phyloP scores from a whole-genome alignment of 2,797 vertebrate genomes.

The Pelobates cultripes region DNA sequence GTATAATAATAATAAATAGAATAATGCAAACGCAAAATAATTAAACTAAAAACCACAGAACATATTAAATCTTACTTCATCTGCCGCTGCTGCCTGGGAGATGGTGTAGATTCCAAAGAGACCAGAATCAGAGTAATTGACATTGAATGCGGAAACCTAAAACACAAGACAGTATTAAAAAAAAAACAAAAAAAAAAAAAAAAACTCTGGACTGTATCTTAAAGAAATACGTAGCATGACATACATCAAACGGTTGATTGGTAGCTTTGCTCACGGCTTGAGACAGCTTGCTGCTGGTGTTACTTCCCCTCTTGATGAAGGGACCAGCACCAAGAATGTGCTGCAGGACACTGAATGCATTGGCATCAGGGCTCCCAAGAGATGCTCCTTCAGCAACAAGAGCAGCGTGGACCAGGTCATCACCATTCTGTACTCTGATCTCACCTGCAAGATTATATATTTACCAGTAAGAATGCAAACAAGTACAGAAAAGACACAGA shows the following conservation, averaged over 20 bases:
- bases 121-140: slow-evolving; percentile 90
- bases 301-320: slow-evolving; percentile 86
- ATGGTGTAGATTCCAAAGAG: slow-evolving; percentile 92
- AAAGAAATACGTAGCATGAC: slow-evolving; percentile 56
- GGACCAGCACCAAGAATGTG: slow-evolving; percentile 88
- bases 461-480: background rate
- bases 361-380: slow-evolving; percentile 74
- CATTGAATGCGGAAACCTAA: slow-evolving; percentile 88
- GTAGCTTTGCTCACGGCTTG: slow-evolving; percentile 81
- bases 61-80: slow-evolving; percentile 77
- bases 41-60: too few species aligned
- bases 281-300: slow-evolving; percentile 75
- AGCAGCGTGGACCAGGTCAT: slow-evolving; percentile 82
- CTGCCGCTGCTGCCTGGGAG: slow-evolving; percentile 76
- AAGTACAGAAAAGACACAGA: background rate
- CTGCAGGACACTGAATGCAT: slow-evolving; percentile 89
- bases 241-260: slow-evolving; percentile 87
- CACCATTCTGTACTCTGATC: slow-evolving; percentile 73
- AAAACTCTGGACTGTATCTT: background rate
- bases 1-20: too few species aligned
- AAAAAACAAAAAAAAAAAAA: background rate
- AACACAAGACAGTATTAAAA: slow-evolving; percentile 14
- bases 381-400: slow-evolving; percentile 83
- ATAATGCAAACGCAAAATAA: too few species aligned
- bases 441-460: slow-evolving; percentile 76